Base-by-base conservation (phyloP, 2,888 invertebrate genomes). In the Andrena fulva region DNA sequence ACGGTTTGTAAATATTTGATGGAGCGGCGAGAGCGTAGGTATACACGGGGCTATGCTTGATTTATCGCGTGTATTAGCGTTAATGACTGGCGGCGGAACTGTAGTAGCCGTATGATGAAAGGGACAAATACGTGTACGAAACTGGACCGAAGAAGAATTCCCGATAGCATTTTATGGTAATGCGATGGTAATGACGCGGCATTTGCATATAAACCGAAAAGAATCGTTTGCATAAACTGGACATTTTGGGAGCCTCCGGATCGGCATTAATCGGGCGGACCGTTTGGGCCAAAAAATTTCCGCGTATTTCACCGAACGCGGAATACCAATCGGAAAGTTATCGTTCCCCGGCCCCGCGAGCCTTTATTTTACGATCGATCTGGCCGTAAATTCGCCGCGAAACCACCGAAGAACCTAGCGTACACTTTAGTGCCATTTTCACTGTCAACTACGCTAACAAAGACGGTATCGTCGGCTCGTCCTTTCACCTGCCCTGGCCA, bases 311-410 rank as follows among this genome's bases (percentile, higher is more conserved):
- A 60, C n/a, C 69, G 71, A 6, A 12, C 31, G 52, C 54, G 54
- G 52, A 60, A 83, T 83, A 10, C 64, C 60, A 74, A 81, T 83
- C 77, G 76, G 74, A 85, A 76, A 60, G 69, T 70, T 66, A 59
- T 54, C 62, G n/a, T 59, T 20, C 54, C 48, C n/a, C 10, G 24
- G 33, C 48, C 77, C 54, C 71, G 56, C 82, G 12, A 59, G 68
- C 56, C 69, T 62, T 62, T 64, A 77, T 75, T 87, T 89, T 89
- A 89, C 82, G 86, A 87, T 82, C 88, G 82, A 77, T 87, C 81
- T 78, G 68, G 54, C 35, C 63, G 66, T 82, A 77, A 86, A 87
- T 85, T 86, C 77, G 66, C 75, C 70, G 63, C 66, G 31, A 42
- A 62, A 77, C 66, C 62, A 20, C 64, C 68, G 64, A 81, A 72